Evolutionary conservation across 2,888 invertebrate genomes (phyloP).

Genomic region (Perithous albicinctus): DNA sequence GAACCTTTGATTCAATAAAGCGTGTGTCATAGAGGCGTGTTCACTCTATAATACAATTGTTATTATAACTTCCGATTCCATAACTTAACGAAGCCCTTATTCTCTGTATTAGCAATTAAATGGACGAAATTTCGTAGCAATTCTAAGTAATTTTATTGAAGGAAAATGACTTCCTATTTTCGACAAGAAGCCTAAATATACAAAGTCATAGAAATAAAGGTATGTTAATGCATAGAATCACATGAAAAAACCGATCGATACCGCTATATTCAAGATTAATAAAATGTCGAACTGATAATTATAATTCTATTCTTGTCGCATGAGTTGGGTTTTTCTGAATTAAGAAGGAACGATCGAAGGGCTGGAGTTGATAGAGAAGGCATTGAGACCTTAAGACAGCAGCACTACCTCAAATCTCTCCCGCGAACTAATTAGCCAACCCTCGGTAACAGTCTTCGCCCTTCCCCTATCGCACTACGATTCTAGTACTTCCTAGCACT

Average conservation of each 20-base stretch:
- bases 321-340: constrained; percentile 15
- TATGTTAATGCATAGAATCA: no score
- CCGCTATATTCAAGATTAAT: no score
- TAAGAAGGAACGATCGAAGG: constrained; percentile 3
- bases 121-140: not conserved
- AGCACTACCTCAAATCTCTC: constrained; percentile 22
- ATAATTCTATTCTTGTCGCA: constrained; percentile 12
- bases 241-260: no score
- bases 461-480: constrained; percentile 31
- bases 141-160: not conserved
- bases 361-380: not conserved
- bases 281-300: no score
- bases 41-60: not conserved
- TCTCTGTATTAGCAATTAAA: not conserved
- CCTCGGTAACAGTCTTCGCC: constrained; percentile 32
- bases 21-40: not conserved
- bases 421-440: constrained; percentile 46
- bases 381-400: constrained; percentile 25
- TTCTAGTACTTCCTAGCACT: constrained; percentile 25
- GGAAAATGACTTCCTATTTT: no score
- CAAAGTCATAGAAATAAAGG: no score
- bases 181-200: no score
- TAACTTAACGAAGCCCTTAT: constrained; percentile 12
- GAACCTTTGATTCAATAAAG: not conserved
- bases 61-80: not conserved